These are phyloP conservation scores for Anser brachyrhynchus DNA, from an alignment of 2,113 vertebrate species.

Conservation along the genomic window DNA sequence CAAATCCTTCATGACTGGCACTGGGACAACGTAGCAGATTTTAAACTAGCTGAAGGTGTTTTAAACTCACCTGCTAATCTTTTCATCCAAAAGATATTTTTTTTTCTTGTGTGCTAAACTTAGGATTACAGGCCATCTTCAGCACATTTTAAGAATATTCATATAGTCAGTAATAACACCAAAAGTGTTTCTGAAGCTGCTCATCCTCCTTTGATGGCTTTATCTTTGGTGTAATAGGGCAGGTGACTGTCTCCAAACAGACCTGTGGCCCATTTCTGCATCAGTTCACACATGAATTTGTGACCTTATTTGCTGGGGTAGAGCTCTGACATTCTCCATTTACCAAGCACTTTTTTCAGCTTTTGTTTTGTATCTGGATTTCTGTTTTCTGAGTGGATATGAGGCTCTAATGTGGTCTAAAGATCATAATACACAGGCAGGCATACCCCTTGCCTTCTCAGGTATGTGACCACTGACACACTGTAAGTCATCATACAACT, in stretches of 20 bases:
- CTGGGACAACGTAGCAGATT: not conserved
- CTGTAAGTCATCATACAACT: rapidly evolving
- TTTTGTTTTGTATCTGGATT: not conserved
- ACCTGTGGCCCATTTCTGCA: not conserved
- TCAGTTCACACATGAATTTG: not conserved
- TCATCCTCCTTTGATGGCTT: not conserved
- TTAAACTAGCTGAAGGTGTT: not conserved
- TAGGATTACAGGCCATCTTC: not conserved
- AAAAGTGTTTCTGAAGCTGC: not conserved
- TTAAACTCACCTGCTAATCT: not conserved
- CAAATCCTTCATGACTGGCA: not conserved
- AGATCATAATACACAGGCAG: not conserved
- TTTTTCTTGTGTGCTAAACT: not conserved
- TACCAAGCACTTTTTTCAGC: not conserved
- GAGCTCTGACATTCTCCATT: not conserved
- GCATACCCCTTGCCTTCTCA: not conserved
- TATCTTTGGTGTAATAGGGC: not conserved
- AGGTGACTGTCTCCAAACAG: not conserved
- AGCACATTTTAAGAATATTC: not conserved
- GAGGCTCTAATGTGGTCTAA: not conserved
- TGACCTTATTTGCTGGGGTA: not conserved
- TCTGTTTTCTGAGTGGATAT: not conserved
- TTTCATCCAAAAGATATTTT: not conserved
- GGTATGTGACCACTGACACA: not conserved
- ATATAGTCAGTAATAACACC: not conserved